Evolutionary conservation across 2,113 vertebrate species (phyloP), one percentile per base, ranked within the genome.

Genomic region (Regulus satrapa): DNA sequence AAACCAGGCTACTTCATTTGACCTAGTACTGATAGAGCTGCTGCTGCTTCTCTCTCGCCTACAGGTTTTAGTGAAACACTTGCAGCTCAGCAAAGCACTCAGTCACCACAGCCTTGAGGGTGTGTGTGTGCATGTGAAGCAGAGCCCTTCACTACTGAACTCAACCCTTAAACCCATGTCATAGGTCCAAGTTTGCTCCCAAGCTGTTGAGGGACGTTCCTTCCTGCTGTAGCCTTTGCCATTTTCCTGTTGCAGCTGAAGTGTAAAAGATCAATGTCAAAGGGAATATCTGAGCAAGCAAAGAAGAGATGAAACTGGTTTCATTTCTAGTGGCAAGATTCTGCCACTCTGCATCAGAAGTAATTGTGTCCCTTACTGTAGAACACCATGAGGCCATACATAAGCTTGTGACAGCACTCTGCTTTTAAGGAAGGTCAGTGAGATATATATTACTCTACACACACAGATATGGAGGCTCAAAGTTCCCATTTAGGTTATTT

Each of bases 301-400:
- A 92, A 63, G 38, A 80, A 58, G n/a, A 52, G n/a, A 78, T 20
- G 10, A 71, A 83, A 62, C 48, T 29, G 14, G 43, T 68, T 80
- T 63, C n/a, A 61, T 94, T 84, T 92, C 91, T 56, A 55, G 72
- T 92, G 83, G 91, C 68, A 3, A 94, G 56, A 81, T 95, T 92
- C 76, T 95, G 94, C 88, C 91, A 92, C n/a, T 94, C 72, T 40
- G 31, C 69, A 93, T 89, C 76, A 94, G 59, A 80, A 91, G 84
- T 46, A 91, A 77, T 43, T 4, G 2, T 56, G 83, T 38, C 76
- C 67, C 92, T 91, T 84, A 36, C 38, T 0, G 0, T 0, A 52
- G 61, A 63, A 89, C 64, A 81, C 64, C 29, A 74, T 0, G 3
- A 81, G 73, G 41, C 83, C 56, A 17, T 25, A 55, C 12, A 54